Percentiles rank a stretch among this genome's conserved stretches.
phyloP scores from a whole-genome alignment of 2,797 vertebrate genomes.

The Sitta carolinensis region DNA sequence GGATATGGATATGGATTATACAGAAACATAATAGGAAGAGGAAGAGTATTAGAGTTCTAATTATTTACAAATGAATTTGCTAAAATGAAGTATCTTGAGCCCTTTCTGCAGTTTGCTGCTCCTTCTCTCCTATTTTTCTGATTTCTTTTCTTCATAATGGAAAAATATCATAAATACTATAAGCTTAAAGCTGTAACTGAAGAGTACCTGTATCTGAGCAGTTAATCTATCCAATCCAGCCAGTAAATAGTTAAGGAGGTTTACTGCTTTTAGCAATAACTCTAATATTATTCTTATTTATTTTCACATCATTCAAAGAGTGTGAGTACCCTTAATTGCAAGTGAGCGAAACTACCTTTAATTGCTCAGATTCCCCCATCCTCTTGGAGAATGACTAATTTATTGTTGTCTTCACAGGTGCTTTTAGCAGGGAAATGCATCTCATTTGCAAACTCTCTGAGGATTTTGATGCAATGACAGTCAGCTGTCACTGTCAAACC shows the following conservation, averaged over 20 bases:
- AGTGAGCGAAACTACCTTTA: not conserved
- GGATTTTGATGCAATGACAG: not conserved
- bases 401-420: not conserved
- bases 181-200: not conserved
- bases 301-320: not conserved
- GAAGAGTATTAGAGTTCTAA: not conserved
- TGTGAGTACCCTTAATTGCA: not conserved
- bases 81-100: not conserved
- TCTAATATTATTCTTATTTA: not conserved
- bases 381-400: not conserved
- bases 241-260: not conserved
- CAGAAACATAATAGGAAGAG: not conserved
- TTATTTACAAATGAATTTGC: not conserved
- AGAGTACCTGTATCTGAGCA: not conserved
- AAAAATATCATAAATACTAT: not conserved
- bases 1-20: not conserved
- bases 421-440: not conserved
- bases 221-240: not conserved
- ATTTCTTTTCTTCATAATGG: not conserved
- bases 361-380: not conserved
- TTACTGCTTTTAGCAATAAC: not conserved
- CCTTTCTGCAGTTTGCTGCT: not conserved
- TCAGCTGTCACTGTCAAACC: not conserved
- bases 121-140: not conserved
- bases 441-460: not conserved